phyloP scores from a whole-genome alignment of 2,113 vertebrate species.

The Phasianus colchicus region DNA sequence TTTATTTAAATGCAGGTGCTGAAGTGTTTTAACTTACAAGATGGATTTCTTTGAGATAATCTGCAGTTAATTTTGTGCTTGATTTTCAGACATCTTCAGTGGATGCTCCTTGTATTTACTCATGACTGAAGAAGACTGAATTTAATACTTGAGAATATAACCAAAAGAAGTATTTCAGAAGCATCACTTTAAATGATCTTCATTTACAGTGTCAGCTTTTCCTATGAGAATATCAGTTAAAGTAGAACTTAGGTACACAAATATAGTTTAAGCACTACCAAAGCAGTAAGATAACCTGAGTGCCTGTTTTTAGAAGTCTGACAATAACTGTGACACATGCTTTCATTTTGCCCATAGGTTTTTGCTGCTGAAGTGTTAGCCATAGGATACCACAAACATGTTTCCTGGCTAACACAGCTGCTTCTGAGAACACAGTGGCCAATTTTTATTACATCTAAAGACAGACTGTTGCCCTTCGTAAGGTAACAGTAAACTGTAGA shows the following conservation, averaged over 20 bases:
- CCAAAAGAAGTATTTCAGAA: not conserved
- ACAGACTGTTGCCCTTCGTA: not conserved
- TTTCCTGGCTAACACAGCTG: not conserved
- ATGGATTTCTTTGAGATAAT: not conserved
- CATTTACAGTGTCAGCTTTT: not conserved
- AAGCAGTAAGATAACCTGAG: not conserved
- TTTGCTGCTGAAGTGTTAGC: not conserved
- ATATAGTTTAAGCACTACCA: not conserved
- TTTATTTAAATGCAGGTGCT: not conserved
- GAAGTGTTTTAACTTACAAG: not conserved
- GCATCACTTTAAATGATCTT: not conserved
- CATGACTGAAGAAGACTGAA: not conserved
- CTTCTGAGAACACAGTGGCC: not conserved
- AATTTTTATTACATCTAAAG: not conserved
- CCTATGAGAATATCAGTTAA: not conserved
- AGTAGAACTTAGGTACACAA: not conserved
- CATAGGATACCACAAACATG: not conserved
- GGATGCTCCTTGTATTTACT: not conserved
- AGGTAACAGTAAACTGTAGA: not conserved
- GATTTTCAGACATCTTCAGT: not conserved
- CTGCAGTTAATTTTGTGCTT: not conserved
- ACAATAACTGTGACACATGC: not conserved
- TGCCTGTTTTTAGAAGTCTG: not conserved
- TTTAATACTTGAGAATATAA: not conserved
- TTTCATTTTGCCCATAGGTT: not conserved